Evolutionary conservation across 53 echinoderm and acorn worm species (phyloP), one percentile per base, ranked within the genome.

Genomic region (Patiria pectinifera): DNA sequence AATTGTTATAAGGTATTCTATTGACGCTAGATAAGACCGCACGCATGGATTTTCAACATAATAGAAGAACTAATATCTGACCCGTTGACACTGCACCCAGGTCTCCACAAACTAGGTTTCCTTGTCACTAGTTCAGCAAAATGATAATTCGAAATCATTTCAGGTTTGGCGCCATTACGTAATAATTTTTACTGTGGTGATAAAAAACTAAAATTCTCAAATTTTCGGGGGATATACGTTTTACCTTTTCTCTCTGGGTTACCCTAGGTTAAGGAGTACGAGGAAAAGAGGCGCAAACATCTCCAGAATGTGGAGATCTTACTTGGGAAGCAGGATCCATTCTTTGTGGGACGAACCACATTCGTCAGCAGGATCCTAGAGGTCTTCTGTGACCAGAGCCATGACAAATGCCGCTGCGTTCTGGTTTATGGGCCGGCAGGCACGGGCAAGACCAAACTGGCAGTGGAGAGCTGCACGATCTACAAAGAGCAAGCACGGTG

Each of bases 361-460:
- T 95, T 95, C 78, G 92, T 97, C 45, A 86, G 91, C 7, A 48
- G 59, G 12, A 92, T 93, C 71, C 76, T 97, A 6, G 85, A 94
- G 26, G 93, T 94, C 69, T 93, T 97, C 45, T 76, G 83, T 0
- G 91, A 93, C 69, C 16, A 58, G 25, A 25, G 80, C 14, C 77
- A 93, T 2, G 35, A 61, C 4, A 85, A 88, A 26, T 83, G 93
- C 43, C 91, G 94, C 60, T 95, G 95, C 59, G 84, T 97, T 46
- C 86, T 92, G 83, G 89, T 97, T 24, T 93, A 93, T 76, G 97
- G 97, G 3, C 88, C 96, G 86, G 96, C 97, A 21, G 97, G 97
- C 15, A 71, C 92, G 4, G 97, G 97, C 11, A 97, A 97, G 91
- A 97, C 97, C 2, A 96, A 96, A 58, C 88, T 97, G 26, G 97